Evolutionary conservation across 2,113 vertebrate genomes (phyloP).

Genomic region (Colossoma macropomum): DNA sequence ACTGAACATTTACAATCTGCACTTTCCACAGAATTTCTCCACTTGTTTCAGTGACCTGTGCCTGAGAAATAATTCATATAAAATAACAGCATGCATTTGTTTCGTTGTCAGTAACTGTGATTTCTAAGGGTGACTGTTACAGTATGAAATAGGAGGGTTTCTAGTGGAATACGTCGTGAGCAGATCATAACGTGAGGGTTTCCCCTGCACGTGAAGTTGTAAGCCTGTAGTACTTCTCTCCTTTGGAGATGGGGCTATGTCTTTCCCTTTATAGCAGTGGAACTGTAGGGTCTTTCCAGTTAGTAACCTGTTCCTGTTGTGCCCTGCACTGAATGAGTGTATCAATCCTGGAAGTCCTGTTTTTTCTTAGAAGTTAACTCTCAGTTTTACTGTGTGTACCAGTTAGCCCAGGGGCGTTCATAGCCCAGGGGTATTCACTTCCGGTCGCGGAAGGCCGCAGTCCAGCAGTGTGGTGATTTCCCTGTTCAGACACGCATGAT

Average conservation of each 20-base stretch:
- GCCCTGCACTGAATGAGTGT: not conserved
- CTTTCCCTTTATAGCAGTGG: slow-evolving; percentile 6
- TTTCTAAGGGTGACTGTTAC: not conserved
- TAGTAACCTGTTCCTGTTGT: slow-evolving; percentile 1
- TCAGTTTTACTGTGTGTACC: slow-evolving; percentile 49
- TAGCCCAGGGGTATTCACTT: not conserved
- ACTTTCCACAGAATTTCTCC: no score
- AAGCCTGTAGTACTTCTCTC: not conserved
- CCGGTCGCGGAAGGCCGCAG: not conserved
- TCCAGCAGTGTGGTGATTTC: not conserved
- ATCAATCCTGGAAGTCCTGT: not conserved
- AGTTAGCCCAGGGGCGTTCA: not conserved
- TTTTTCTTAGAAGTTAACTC: slow-evolving; percentile 1
- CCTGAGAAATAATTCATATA: no score
- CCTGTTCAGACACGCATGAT: no score
- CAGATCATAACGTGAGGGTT: not conserved
- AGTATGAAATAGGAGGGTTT: not conserved
- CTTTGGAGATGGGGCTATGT: not conserved
- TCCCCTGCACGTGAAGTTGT: not conserved
- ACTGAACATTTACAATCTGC: no score
- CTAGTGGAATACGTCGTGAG: not conserved
- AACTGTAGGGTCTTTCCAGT: slow-evolving; percentile 72
- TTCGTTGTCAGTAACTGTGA: not conserved
- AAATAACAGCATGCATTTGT: no score
- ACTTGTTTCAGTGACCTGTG: no score